phyloP scores from a whole-genome alignment of 2,888 invertebrate species.

The Caenorhabditis virilis region DNA sequence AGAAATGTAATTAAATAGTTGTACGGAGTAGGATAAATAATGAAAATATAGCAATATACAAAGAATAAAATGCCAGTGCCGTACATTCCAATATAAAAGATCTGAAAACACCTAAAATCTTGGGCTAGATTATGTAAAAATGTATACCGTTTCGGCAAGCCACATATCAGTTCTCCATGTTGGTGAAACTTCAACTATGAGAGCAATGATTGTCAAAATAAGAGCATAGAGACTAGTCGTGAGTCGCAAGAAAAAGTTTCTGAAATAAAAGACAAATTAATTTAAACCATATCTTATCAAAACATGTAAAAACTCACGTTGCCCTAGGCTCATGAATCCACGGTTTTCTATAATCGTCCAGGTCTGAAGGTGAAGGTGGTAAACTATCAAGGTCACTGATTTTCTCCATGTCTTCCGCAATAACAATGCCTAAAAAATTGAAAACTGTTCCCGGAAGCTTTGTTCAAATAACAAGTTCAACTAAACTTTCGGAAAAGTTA shows the following conservation, averaged over 20 bases:
- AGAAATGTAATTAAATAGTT: slow-evolving; percentile 34
- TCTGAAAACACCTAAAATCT: slow-evolving; percentile 35
- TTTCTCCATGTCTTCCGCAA: slow-evolving; percentile 35
- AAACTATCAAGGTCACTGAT: slow-evolving; percentile 26
- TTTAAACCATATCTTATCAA: too few species aligned
- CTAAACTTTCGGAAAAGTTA: neutral
- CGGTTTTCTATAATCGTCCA: slow-evolving; percentile 14
- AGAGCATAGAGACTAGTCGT: slow-evolving; percentile 64
- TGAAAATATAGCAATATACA: slow-evolving; percentile 61
- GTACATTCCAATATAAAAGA: slow-evolving; percentile 66
- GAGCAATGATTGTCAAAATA: slow-evolving; percentile 60
- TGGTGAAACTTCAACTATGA: slow-evolving; percentile 64
- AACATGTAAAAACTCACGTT: slow-evolving; percentile 19
- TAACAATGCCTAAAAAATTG: slow-evolving; percentile 34
- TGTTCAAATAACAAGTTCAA: neutral
- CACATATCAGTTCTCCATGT: slow-evolving; percentile 60
- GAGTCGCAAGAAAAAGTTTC: slow-evolving; percentile 60
- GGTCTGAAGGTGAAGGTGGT: slow-evolving; percentile 25
- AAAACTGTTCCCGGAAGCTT: too few species aligned
- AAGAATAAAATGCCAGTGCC: slow-evolving; percentile 61
- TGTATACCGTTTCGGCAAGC: slow-evolving; percentile 60
- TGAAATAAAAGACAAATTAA: slow-evolving; percentile 11
- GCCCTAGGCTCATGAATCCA: slow-evolving; percentile 40
- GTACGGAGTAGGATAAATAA: slow-evolving; percentile 60
- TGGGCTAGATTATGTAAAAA: neutral